Evolutionary conservation across 2,113 vertebrate species (phyloP).

Genomic region (Hoplias malabaricus): DNA sequence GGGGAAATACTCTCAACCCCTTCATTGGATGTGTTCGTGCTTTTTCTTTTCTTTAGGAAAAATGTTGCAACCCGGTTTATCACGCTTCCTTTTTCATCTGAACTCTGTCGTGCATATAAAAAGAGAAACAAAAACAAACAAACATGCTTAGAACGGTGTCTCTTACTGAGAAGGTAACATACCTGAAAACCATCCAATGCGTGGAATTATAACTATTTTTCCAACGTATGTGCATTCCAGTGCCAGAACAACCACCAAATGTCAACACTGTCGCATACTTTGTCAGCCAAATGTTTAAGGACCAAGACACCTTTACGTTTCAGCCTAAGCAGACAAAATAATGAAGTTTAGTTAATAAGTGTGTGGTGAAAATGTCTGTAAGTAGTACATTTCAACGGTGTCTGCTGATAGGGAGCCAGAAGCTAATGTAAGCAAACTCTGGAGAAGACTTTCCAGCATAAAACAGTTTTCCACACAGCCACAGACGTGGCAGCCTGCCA

Average conservation of each 20-base stretch:
- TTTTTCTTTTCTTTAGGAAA: constrained; percentile 62
- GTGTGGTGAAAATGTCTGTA: not conserved
- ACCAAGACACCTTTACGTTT: not conserved
- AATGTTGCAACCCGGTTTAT: constrained; percentile 64
- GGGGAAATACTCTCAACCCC: constrained; percentile 23
- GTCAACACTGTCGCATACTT: not conserved
- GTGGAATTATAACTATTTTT: not conserved
- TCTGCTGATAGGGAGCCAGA: not conserved
- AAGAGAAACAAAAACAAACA: not conserved
- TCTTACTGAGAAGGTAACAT: not conserved
- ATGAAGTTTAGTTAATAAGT: not conserved
- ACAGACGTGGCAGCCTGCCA: not conserved
- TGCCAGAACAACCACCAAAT: not conserved
- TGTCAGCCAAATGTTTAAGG: too few relatives aligned
- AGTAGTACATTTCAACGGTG: not conserved
- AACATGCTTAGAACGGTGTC: not conserved
- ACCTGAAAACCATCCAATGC: not conserved
- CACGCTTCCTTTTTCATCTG: constrained; percentile 64
- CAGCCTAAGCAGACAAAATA: not conserved
- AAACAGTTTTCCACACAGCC: not conserved
- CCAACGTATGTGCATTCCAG: not conserved
- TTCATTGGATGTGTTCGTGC: constrained; percentile 49
- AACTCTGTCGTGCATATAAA: constrained; percentile 55
- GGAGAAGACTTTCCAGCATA: not conserved
- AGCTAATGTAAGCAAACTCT: not conserved